Evolutionary conservation across 2,888 invertebrate species (phyloP).

Genomic region (Troides helena): DNA sequence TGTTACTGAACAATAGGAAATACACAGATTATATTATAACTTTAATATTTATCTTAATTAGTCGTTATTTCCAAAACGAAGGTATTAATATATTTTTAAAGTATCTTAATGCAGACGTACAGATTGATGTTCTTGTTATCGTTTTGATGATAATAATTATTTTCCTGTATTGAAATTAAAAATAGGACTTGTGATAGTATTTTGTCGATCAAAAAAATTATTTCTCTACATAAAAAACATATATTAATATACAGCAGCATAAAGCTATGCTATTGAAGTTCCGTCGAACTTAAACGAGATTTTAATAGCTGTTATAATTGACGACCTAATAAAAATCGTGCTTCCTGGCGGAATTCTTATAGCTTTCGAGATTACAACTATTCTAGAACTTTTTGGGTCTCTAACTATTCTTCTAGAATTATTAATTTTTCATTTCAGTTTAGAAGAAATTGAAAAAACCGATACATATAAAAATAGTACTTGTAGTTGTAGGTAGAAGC

Average conservation of each 20-base stretch:
- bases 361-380: not conserved
- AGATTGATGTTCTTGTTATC: no score
- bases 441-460: no score
- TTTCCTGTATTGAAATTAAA: no score
- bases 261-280: not conserved
- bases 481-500: not conserved
- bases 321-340: slow-evolving; percentile 5
- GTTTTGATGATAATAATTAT: no score
- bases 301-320: slow-evolving; percentile 1
- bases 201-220: not conserved
- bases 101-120: no score
- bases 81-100: no score
- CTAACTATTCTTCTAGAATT: not conserved
- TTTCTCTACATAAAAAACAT: not conserved
- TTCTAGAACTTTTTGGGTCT: slow-evolving; percentile 2
- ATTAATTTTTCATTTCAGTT: not conserved
- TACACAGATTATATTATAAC: no score
- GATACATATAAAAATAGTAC: not conserved
- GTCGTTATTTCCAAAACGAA: no score
- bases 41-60: no score
- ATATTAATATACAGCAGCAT: not conserved
- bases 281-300: not conserved
- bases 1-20: no score
- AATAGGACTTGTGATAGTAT: no score
- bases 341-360: not conserved